Base-by-base conservation (phyloP, 2,888 invertebrate species). In the Neoaliturus tenellus region DNA sequence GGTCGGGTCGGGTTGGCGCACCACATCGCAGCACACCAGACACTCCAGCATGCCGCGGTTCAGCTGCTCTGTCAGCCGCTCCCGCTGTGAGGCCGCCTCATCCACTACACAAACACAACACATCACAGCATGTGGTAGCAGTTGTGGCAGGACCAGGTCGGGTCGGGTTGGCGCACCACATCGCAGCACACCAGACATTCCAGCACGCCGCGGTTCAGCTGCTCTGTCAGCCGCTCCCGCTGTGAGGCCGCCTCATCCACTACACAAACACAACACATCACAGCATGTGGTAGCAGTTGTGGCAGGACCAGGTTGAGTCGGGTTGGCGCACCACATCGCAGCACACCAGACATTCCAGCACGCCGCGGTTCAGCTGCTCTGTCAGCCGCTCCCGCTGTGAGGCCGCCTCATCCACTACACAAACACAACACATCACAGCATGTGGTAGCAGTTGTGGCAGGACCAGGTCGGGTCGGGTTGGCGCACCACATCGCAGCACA, bases 111-210 rank as follows among this genome's bases (percentile, higher is more conserved):
- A n/a, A n/a, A n/a, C n/a, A n/a, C n/a, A n/a, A n/a, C n/a, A n/a
- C n/a, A n/a, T n/a, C n/a, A n/a, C 86, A 98, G 93, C 82, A 98
- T 96, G 90, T 99, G 97, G 91, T 95, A 98, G 89, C 99, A 99
- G 88, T 96, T 96, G 86, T 92, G 91, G 90, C 99, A 99, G 1
- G 95, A 96, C 99, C 99, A 99, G 41, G 97, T 94, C 4, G 95
- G 92, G 88, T 98, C 96, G 39, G 93, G 93, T 86, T 95, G 95
- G 86, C 95, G 94, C 48, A 99, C 95, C 78, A 93, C 92, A 87
- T 98, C 98, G 89, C 97, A 98, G 90, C 99, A 99, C 20, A 99
- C 98, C 88, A 98, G 93, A 90, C 99, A 99, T 90, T 99, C 99
- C 84, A 98, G 92, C 0, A 93, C 93, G 0, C 96, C 96, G 85